Conservation (phyloP, 2,113 vertebrate genomes). For the Danionella cerebrum region DNA sequence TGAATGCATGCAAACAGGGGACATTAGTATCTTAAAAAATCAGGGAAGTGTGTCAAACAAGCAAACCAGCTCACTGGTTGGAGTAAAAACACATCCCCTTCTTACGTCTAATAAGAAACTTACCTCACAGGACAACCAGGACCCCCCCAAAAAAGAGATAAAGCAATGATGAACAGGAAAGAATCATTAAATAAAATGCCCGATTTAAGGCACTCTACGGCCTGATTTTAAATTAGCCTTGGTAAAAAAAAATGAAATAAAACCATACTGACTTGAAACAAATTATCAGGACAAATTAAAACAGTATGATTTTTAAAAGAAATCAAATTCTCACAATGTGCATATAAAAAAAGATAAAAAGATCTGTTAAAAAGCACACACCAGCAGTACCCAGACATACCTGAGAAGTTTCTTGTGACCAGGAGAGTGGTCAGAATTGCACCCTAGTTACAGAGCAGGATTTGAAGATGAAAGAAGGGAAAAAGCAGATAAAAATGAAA, state of each 20-base stretch:
- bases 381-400: constrained; percentile 63
- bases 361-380: neutral
- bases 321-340: neutral
- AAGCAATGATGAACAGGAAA: constrained; percentile 62
- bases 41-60: constrained; percentile 28
- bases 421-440: constrained; percentile 97
- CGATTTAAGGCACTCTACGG: constrained; percentile 37
- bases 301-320: neutral
- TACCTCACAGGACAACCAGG: constrained; percentile 32
- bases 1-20: constrained; percentile 18
- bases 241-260: neutral
- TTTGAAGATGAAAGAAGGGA: constrained; percentile 28
- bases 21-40: neutral
- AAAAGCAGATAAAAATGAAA: constrained; percentile 17
- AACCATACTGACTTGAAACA: neutral
- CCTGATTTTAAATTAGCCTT: neutral
- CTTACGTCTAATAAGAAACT: constrained; percentile 12
- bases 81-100: constrained; percentile 17
- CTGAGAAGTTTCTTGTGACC: constrained; percentile 99
- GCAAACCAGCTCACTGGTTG: constrained; percentile 17
- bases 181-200: constrained; percentile 51
- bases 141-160: constrained; percentile 85
- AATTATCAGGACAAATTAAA: neutral
- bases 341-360: neutral
- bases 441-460: constrained; percentile 68